Evolutionary conservation across 2,113 vertebrate genomes (phyloP).

Genomic region (Notothenia coriiceps): DNA sequence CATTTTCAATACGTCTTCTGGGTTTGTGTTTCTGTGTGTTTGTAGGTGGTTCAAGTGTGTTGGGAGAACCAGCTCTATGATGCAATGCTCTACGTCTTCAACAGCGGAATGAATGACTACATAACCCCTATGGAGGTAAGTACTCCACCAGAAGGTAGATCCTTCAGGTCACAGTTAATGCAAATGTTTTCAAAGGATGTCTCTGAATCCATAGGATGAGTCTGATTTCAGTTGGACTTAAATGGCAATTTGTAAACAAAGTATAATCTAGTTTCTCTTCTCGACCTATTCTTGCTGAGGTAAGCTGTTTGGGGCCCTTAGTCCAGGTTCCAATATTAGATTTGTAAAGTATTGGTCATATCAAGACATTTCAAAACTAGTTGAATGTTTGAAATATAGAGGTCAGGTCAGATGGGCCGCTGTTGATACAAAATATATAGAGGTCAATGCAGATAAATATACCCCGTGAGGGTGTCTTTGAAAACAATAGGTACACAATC

Average conservation of each 20-base stretch:
- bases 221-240: not conserved
- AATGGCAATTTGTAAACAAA: not conserved
- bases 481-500: not conserved
- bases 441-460: not conserved
- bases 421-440: not conserved
- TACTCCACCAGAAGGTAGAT: not conserved
- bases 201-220: not conserved
- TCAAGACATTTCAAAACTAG: not conserved
- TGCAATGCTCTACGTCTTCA: slow-evolving; percentile 98
- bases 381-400: too few species aligned
- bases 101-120: slow-evolving; percentile 98
- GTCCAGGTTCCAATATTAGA: not conserved
- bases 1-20: not conserved
- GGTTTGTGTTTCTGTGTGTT: slow-evolving; percentile 29
- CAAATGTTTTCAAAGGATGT: not conserved
- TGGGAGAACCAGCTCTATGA: slow-evolving; percentile 96
- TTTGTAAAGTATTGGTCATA: not conserved
- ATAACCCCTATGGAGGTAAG: slow-evolving; percentile 96
- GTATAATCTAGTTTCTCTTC: not conserved
- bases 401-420: too few species aligned
- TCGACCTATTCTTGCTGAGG: not conserved
- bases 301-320: not conserved
- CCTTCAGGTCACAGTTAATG: not conserved
- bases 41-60: slow-evolving; percentile 94
- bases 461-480: not conserved